A percentile compares a stretch with the other conserved stretches of the same genome.
These are phyloP conservation scores for Heliconius ethilla DNA, from an alignment of 2,888 invertebrate genomes.

Conservation along the genomic window DNA sequence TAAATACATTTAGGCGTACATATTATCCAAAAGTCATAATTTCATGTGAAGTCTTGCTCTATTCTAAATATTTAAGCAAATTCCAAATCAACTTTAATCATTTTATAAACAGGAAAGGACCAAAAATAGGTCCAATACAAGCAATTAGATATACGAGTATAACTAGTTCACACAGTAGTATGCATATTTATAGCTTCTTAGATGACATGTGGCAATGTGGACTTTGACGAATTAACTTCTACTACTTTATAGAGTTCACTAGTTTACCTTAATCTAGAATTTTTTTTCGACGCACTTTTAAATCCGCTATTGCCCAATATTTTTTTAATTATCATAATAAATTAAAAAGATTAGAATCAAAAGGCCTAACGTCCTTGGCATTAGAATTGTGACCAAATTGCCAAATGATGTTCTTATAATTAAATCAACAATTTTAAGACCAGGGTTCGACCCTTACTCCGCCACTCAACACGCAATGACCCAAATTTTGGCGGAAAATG, in stretches of 20 bases:
- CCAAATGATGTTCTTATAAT: background rate
- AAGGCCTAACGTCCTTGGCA: background rate
- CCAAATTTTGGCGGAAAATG: too few species aligned
- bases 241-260: background rate
- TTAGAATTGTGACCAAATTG: background rate
- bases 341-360: background rate
- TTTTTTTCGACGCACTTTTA: constrained; percentile 18
- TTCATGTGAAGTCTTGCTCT: too few species aligned
- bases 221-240: background rate
- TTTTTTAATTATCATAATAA: constrained; percentile 14
- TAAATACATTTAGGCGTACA: too few species aligned
- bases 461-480: too few species aligned
- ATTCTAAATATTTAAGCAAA: too few species aligned
- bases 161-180: background rate
- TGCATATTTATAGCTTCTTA: background rate
- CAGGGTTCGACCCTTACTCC: too few species aligned
- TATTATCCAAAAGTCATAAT: too few species aligned
- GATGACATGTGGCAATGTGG: background rate
- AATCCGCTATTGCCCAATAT: constrained; percentile 18
- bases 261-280: constrained; percentile 15
- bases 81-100: background rate
- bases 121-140: background rate
- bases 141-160: too few species aligned
- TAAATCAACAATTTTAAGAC: background rate
- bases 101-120: background rate